Evolutionary conservation across 2,113 vertebrate genomes (phyloP).

Genomic region (Chlamydotis undulata): DNA sequence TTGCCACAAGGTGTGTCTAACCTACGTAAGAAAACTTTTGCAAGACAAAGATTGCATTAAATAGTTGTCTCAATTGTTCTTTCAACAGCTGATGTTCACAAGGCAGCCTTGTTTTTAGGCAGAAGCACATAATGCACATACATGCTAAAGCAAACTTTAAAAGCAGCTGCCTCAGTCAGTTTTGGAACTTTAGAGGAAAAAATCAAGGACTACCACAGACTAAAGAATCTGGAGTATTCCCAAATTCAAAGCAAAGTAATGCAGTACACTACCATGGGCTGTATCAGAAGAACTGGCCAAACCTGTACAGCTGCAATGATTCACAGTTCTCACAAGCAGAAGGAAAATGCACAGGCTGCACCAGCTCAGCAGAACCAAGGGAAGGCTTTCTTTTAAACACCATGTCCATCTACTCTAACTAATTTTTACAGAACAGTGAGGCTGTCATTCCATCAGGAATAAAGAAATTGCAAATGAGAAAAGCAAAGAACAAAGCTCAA

Average conservation of each 20-base stretch:
- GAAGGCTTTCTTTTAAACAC: neutral
- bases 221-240: neutral
- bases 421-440: neutral
- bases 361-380: neutral
- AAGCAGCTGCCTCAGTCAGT: neutral
- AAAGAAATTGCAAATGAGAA: neutral
- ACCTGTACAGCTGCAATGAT: slow-evolving; percentile 26
- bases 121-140: neutral
- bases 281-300: slow-evolving; percentile 27
- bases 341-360: neutral
- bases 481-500: neutral
- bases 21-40: neutral
- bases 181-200: neutral
- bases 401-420: neutral
- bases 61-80: neutral
- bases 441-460: neutral
- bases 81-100: neutral
- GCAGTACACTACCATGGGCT: neutral
- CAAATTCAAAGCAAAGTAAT: neutral
- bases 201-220: neutral
- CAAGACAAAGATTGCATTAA: slow-evolving; percentile 23
- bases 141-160: neutral
- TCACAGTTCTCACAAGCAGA: neutral
- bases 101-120: neutral
- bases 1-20: slow-evolving; percentile 2